phyloP scores from a whole-genome alignment of 2,888 invertebrate species.

The Yponomeuta cagnagella region DNA sequence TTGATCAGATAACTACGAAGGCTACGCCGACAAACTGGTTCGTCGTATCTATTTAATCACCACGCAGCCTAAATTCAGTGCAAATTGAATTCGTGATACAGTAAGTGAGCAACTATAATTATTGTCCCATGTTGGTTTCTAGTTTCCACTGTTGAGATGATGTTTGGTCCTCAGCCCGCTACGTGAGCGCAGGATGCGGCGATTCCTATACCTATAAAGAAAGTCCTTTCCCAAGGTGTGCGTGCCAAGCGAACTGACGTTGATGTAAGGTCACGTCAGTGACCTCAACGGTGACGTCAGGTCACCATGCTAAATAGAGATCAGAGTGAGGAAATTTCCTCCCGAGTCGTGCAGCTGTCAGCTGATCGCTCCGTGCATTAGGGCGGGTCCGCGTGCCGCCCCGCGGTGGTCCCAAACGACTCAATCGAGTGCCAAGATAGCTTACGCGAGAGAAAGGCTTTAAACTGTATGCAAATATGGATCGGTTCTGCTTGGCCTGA shows the following conservation, averaged over 20 bases:
- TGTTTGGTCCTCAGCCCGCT: too few species aligned
- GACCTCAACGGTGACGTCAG: too few species aligned
- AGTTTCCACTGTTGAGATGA: too few species aligned
- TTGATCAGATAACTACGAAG: constrained; percentile 3
- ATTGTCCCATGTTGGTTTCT: neutral
- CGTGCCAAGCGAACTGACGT: neutral
- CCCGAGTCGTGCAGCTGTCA: neutral
- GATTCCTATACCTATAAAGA: too few species aligned
- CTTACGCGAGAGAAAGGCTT: neutral
- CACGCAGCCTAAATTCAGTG: neutral
- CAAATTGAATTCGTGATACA: neutral
- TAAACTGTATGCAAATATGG: neutral
- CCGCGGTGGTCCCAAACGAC: constrained; percentile 2
- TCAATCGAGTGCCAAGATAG: neutral
- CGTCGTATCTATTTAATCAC: neutral
- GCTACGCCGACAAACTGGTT: neutral
- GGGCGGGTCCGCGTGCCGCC: constrained; percentile 6
- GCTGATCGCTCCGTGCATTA: neutral
- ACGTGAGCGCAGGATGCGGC: too few species aligned
- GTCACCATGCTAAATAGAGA: neutral
- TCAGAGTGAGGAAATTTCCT: neutral
- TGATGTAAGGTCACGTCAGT: neutral
- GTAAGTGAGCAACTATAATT: neutral
- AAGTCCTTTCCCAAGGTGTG: too few species aligned
- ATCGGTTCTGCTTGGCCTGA: neutral